Evolutionary conservation across 2,113 vertebrate genomes (phyloP), one percentile per base, ranked within the genome.

Genomic region (Vidua chalybeata): DNA sequence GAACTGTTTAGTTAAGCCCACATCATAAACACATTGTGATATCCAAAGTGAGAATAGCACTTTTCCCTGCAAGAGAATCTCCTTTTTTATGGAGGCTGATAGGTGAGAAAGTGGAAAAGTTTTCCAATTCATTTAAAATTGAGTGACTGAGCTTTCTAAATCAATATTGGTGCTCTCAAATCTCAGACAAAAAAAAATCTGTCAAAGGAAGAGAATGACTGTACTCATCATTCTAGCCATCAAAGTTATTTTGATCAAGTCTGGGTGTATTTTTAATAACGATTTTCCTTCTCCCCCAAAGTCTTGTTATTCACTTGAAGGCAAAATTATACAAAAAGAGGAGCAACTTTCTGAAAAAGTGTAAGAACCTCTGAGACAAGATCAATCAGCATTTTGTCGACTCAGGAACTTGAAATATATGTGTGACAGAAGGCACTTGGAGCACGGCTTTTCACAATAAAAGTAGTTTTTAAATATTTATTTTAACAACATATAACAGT

Each of bases 181-280:
- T 94, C 92, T 96, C 92, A 84, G 76, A 82, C 79, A 68, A 87
- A 95, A 94, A 94, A 88, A 77, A 78, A 56, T 15, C 80, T 93
- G 88, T 94, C 92, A 95, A 84, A 96, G 80, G 79, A 78, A 84
- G 21, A 88, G 73, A 77, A 75, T 15, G 72, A 88, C 73, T 97
- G 54, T 89, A 95, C 76, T 90, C n/a, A 78, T 90, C 68, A 89
- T 72, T 84, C 80, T 45, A 84, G 54, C 69, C 96, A 96, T 96
- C 96, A 96, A 97, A 96, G 96, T 78, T 92, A 81, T 96, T 97
- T 96, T 96, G 93, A 96, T 96, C 94, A 90, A 66, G 93, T 39
- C 93, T 87, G 48, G 35, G 68, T 94, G 89, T 92, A 81, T 90
- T 94, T 94, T 97, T 94, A 95, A 94, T 96, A 97, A 97, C 0